These are phyloP conservation scores for Zaprionus obscuricornis DNA, from an alignment of 2,888 invertebrate genomes.

Conservation along the genomic window DNA sequence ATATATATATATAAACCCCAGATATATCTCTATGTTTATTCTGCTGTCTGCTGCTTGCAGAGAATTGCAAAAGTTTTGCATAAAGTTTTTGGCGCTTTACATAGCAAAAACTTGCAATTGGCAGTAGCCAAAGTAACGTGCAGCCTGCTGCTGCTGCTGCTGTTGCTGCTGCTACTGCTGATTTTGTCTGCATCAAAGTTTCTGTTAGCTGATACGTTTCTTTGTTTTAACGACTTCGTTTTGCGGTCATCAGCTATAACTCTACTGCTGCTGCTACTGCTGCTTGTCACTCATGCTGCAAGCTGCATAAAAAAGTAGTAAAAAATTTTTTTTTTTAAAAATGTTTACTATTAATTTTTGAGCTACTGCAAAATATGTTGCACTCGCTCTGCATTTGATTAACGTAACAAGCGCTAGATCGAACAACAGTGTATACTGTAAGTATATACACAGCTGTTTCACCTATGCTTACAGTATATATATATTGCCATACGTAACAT, in stretches of 20 bases:
- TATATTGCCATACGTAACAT: too few species aligned
- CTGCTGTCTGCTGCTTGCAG: constrained; percentile 19
- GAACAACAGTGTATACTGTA: too few species aligned
- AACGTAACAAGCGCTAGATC: too few species aligned
- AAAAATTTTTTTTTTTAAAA: background rate
- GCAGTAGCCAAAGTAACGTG: constrained; percentile 48
- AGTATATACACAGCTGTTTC: too few species aligned
- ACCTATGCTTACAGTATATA: too few species aligned
- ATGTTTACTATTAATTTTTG: too few species aligned
- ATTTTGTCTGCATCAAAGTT: constrained; percentile 48
- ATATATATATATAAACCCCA: too few species aligned
- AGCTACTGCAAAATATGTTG: too few species aligned
- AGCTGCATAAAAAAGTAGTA: background rate
- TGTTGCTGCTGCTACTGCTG: too few species aligned
- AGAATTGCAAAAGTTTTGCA: constrained; percentile 68
- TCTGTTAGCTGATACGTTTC: constrained; percentile 60
- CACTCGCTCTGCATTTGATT: too few species aligned
- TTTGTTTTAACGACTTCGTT: constrained; percentile 73
- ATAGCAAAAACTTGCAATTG: constrained; percentile 71
- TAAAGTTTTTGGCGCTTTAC: constrained; percentile 72
- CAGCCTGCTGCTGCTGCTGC: constrained; percentile 21
- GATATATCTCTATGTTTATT: constrained; percentile 15
- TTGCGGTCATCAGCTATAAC: constrained; percentile 43
- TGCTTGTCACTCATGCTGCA: constrained; percentile 22
- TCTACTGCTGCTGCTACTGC: constrained; percentile 2